Base-by-base conservation (phyloP, 1,140 invertebrate genomes). In the Harpegnathos saltator region DNA sequence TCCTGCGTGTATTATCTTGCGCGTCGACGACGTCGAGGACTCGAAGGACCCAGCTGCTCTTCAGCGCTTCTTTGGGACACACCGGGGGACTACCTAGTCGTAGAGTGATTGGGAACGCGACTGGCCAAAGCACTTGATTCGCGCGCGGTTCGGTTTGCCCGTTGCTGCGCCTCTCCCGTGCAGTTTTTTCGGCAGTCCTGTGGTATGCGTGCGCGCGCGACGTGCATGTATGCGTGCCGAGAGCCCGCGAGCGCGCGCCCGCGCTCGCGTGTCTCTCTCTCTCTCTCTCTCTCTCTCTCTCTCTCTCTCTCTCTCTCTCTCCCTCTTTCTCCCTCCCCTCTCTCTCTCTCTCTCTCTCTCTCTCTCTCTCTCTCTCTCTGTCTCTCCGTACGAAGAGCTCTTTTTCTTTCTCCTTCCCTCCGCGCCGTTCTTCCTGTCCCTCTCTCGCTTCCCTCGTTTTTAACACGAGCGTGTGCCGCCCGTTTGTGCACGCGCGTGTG, bases 81-180 rank as follows among this genome's bases (percentile, higher is more conserved):
- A 93, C 93, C 92, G 92, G 90, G 90, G 93, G 93, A 94, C 93
- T 94, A 94, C 93, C 93, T 94, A 94, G 93, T 94, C 94, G 93
- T 94, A 94, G 93, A 94, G 93, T 94, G 94, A 94, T 94, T 94
- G 94, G 94, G 93, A 94, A 93, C 92, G 93, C 93, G 93, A 94
- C 94, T 94, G 94, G 93, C 92, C 94, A 94, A 94, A 94, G 93
- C 94, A 94, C 93, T 94, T 94, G 93, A 94, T 94, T 94, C 93
- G 92, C 93, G 93, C 93, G 93, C 93, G 93, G 93, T 93, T 93
- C 93, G 93, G 91, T 92, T 92, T 89, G 90, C 86, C 91, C 91
- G 91, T 91, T 93, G 91, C 92, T 93, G 91, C 93, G 93, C 94
- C 93, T 94, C 93, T 94, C 93, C 93, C 94, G 91, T 94, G 94